phyloP scores from a whole-genome alignment of 2,113 vertebrate genomes.

The Castor canadensis region DNA sequence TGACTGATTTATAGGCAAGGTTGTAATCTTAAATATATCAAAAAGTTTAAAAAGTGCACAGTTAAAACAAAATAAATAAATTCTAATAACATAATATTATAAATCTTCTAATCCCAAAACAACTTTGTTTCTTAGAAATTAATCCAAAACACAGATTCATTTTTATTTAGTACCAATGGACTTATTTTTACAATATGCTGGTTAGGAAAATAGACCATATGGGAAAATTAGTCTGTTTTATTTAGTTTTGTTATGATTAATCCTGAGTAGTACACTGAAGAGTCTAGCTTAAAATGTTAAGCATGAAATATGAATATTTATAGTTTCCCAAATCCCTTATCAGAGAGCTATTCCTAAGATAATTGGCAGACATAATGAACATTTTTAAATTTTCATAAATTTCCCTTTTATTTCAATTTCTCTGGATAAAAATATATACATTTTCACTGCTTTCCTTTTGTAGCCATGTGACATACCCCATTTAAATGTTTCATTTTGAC shows the following conservation, averaged over 20 bases:
- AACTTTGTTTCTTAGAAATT: not conserved
- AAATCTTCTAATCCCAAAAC: not conserved
- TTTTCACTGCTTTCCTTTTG: not conserved
- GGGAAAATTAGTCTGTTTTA: not conserved
- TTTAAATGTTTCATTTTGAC: not conserved
- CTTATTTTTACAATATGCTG: not conserved
- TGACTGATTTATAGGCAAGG: slow-evolving; percentile 32
- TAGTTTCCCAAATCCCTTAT: not conserved
- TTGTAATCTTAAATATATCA: slow-evolving; percentile 5
- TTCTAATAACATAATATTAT: not conserved
- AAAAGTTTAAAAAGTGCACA: not conserved
- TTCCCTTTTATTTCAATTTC: no score
- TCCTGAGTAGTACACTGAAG: not conserved
- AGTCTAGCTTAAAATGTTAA: not conserved
- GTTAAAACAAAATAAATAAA: slow-evolving; percentile 35
- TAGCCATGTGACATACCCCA: not conserved
- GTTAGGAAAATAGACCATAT: not conserved
- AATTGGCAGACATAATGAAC: not conserved
- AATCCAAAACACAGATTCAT: not conserved
- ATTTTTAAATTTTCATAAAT: not conserved
- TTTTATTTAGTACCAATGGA: not conserved
- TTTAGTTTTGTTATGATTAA: not conserved
- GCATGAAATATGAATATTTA: not conserved
- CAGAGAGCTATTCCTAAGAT: not conserved
- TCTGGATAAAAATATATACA: not conserved